A percentile compares a stretch with the other conserved stretches of the same genome.
Evolutionary conservation across 2,888 invertebrate species (phyloP).

Genomic region (Baccha elongata): DNA sequence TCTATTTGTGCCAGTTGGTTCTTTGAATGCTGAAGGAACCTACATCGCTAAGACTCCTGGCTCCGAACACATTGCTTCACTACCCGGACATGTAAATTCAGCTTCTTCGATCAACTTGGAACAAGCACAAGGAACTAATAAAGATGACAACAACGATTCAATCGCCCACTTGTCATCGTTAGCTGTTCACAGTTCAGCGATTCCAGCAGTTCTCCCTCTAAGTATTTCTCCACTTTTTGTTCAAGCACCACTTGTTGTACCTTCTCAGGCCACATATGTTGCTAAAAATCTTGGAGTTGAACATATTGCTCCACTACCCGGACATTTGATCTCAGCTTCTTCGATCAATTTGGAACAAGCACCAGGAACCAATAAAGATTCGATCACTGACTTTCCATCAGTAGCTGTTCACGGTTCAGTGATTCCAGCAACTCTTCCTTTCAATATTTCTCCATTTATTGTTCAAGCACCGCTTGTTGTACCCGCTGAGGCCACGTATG

Average conservation of each 20-base stretch:
- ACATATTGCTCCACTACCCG: conserved; percentile 16
- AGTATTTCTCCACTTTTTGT: neutral
- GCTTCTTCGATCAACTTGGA: conserved; percentile 19
- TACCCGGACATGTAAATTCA: conserved; percentile 13
- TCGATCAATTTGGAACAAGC: conserved; percentile 11
- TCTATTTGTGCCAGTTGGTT: neutral
- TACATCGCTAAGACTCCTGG: conserved; percentile 14
- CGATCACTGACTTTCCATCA: neutral
- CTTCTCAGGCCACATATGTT: neutral
- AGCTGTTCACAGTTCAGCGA: neutral
- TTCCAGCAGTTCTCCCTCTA: too few relatives aligned
- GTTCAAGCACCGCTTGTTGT: neutral
- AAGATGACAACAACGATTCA: neutral
- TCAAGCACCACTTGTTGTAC: neutral
- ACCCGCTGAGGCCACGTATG: neutral
- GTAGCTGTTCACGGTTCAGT: neutral
- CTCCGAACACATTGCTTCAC: conserved; percentile 12
- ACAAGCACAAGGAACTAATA: conserved; percentile 2
- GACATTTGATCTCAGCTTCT: conserved; percentile 3
- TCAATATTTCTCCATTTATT: neutral
- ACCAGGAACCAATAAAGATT: neutral
- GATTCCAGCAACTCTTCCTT: neutral
- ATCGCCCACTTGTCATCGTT: neutral
- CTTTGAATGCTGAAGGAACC: neutral
- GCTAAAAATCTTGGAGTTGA: conserved; percentile 9